Conservation (phyloP, 2,888 invertebrate species). For the Cryptocephalus primarius region DNA sequence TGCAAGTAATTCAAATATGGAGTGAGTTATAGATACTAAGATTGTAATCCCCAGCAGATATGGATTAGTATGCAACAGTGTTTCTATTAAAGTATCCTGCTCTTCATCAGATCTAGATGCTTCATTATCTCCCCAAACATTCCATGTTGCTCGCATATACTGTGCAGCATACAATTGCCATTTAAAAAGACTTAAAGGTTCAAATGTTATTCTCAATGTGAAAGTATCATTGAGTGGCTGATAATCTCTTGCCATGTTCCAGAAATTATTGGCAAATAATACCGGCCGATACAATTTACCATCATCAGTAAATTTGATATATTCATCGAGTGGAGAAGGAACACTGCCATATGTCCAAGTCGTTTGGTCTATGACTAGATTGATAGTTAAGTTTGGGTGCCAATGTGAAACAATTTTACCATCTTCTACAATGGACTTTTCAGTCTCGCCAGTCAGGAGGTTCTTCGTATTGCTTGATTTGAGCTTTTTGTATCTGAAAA, state of each 20-base stretch:
- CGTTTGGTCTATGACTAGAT: slow-evolving; percentile 91
- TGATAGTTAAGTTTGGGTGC: slow-evolving; percentile 97
- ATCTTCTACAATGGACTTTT: slow-evolving; percentile 65
- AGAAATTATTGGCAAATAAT: slow-evolving; percentile 92
- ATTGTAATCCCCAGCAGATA: slow-evolving; percentile 87
- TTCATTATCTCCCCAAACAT: slow-evolving; percentile 54
- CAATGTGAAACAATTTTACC: slow-evolving; percentile 94
- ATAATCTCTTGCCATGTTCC: slow-evolving; percentile 96
- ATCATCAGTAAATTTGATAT: slow-evolving; percentile 78
- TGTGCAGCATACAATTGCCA: slow-evolving; percentile 99
- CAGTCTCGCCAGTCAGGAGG: slow-evolving; percentile 83
- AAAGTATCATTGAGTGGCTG: slow-evolving; percentile 74
- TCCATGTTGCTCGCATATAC: slow-evolving; percentile 74
- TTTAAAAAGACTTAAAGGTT: slow-evolving; percentile 90
- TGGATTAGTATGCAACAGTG: slow-evolving; percentile 92
- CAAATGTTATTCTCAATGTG: slow-evolving; percentile 62
- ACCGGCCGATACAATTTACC: slow-evolving; percentile 87
- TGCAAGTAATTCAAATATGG: slow-evolving; percentile 94
- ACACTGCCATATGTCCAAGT: slow-evolving; percentile 87
- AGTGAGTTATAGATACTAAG: slow-evolving; percentile 87
- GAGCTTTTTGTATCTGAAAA: slow-evolving; percentile 68
- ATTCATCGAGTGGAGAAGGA: slow-evolving; percentile 87
- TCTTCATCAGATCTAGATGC: slow-evolving; percentile 73
- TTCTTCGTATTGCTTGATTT: slow-evolving; percentile 83
- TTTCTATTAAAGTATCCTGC: slow-evolving; percentile 85